Conservation (phyloP, 2,888 invertebrate species). For the Nephrotoma appendiculata region DNA sequence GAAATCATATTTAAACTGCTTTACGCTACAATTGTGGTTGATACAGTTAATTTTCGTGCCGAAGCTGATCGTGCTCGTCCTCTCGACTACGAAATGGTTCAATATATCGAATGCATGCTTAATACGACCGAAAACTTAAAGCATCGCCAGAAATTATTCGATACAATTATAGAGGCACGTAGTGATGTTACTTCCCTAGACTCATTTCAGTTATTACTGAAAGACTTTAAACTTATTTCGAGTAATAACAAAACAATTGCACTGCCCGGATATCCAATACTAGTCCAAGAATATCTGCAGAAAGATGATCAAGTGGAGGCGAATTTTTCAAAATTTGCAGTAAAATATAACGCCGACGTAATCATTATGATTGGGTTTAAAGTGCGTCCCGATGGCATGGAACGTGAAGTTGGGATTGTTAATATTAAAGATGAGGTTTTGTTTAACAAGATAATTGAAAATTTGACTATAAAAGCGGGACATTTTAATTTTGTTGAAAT, state of each 20-base stretch:
- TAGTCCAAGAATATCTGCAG: constrained; percentile 21
- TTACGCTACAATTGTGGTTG: constrained; percentile 51
- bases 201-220: constrained; percentile 50
- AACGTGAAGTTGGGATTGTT: constrained; percentile 45
- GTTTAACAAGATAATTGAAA: constrained; percentile 13
- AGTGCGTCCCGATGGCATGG: constrained; percentile 32
- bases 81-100: constrained; percentile 44
- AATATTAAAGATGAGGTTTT: constrained; percentile 19
- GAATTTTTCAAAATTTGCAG: constrained; percentile 38
- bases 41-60: constrained; percentile 62
- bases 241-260: constrained; percentile 38
- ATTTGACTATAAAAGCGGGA: neutral
- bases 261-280: constrained; percentile 34
- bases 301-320: constrained; percentile 26
- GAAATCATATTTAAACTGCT: constrained; percentile 16
- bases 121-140: constrained; percentile 24
- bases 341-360: constrained; percentile 28
- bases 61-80: constrained; percentile 50
- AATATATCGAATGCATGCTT: constrained; percentile 40
- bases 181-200: constrained; percentile 49
- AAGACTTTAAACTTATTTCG: constrained; percentile 57
- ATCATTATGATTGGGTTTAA: constrained; percentile 49
- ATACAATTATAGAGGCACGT: constrained; percentile 44
- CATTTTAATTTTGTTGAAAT: constrained; percentile 30
- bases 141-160: constrained; percentile 33